A percentile compares a stretch with the other conserved stretches of the same genome.
These are phyloP conservation scores for Agriopis leucophaearia DNA, from an alignment of 2,888 invertebrate species.

Conservation along the genomic window DNA sequence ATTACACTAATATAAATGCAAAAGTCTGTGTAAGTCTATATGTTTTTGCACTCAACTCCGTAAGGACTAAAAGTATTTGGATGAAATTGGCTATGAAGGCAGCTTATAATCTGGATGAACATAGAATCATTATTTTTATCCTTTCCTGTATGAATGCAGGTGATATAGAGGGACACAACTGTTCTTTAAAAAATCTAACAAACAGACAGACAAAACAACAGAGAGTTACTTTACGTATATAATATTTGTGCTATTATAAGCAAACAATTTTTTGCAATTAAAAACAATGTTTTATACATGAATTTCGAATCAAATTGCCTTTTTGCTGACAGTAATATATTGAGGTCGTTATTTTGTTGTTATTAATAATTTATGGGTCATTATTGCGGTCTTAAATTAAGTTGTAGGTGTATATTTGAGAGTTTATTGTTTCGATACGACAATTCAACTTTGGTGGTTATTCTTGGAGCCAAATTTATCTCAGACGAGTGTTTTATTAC, in stretches of 20 bases:
- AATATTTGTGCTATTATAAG: slow-evolving; percentile 38
- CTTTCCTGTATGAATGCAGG: too few relatives aligned
- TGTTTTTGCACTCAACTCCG: too few relatives aligned
- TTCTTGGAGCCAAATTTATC: slow-evolving; percentile 17
- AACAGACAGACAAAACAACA: not conserved
- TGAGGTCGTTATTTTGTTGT: slow-evolving; percentile 30
- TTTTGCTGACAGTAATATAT: slow-evolving; percentile 48
- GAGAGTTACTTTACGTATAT: not conserved
- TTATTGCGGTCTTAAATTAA: slow-evolving; percentile 42
- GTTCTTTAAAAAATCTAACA: too few relatives aligned
- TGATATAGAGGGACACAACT: too few relatives aligned
- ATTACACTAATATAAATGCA: too few relatives aligned
- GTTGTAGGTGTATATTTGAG: slow-evolving; percentile 39
- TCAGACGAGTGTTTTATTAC: slow-evolving; percentile 15
- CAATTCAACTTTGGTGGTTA: slow-evolving; percentile 28
- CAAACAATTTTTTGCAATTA: slow-evolving; percentile 51
- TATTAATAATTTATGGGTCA: slow-evolving; percentile 42
- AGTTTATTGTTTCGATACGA: slow-evolving; percentile 35
- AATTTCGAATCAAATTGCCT: slow-evolving; percentile 54
- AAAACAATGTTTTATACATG: slow-evolving; percentile 60
- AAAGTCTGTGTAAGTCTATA: too few relatives aligned
- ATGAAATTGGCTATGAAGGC: too few relatives aligned
- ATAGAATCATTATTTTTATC: too few relatives aligned
- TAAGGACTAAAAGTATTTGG: too few relatives aligned
- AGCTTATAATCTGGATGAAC: too few relatives aligned